phyloP scores from a whole-genome alignment of 2,113 vertebrate genomes.

The Synchiropus splendidus region DNA sequence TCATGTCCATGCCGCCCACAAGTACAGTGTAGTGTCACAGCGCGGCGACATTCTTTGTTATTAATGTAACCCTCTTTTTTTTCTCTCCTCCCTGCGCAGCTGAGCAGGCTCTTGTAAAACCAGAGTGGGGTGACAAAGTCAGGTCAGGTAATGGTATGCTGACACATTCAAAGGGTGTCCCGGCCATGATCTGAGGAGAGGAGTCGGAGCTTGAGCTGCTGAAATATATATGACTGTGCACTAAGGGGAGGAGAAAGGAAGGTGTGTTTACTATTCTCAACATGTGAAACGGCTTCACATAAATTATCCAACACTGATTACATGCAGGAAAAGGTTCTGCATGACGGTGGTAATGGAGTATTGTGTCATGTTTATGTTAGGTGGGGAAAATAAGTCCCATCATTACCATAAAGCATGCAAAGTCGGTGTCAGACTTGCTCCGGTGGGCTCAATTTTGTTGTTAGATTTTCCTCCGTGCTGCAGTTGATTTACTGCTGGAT shows the following conservation, averaged over 20 bases:
- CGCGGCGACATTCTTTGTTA: neutral
- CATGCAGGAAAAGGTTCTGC: conserved; percentile 8
- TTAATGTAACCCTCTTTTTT: neutral
- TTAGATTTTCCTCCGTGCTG: conserved; percentile 29
- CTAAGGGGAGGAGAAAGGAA: neutral
- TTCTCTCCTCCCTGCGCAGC: neutral
- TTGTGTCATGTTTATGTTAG: conserved; percentile 32
- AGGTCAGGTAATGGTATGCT: conserved; percentile 3
- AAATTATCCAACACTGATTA: conserved; percentile 19
- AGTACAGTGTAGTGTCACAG: too few species aligned
- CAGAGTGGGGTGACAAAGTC: neutral
- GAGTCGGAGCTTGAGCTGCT: neutral
- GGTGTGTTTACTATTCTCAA: neutral
- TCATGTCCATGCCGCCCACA: too few species aligned
- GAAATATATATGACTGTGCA: neutral
- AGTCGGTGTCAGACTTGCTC: conserved; percentile 20
- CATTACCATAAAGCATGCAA: conserved; percentile 31
- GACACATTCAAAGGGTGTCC: neutral
- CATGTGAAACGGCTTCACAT: conserved; percentile 1
- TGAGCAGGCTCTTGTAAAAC: neutral
- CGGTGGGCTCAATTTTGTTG: conserved; percentile 38
- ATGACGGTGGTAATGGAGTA: conserved; percentile 23
- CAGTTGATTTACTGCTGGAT: conserved; percentile 41
- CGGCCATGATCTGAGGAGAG: neutral
- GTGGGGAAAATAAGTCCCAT: conserved; percentile 26